A percentile compares a stretch with the other conserved stretches of the same genome.
Conservation (phyloP, 1,140 invertebrate genomes). For the Lanistes nyassanus region DNA sequence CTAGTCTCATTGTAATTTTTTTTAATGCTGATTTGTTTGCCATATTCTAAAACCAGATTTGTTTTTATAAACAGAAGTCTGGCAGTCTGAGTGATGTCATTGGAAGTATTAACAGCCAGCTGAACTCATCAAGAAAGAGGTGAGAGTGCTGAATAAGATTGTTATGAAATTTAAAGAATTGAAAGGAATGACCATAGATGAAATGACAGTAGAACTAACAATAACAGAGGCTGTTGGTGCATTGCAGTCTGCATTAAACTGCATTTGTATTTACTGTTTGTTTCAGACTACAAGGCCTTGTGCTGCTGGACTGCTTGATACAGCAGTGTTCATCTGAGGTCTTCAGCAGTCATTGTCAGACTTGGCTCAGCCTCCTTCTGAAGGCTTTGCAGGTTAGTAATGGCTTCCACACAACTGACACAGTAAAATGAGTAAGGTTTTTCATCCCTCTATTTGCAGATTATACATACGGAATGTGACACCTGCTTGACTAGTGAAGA, state of each 20-base stretch:
- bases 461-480: too few species aligned
- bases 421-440: too few species aligned
- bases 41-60: background rate
- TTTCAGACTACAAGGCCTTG: conserved; percentile 29
- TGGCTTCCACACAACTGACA: too few species aligned
- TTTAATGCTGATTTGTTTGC: background rate
- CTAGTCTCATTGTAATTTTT: background rate
- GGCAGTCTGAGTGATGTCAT: conserved; percentile 25
- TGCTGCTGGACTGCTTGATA: conserved; percentile 29
- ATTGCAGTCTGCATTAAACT: background rate
- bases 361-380: conserved; percentile 37
- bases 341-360: conserved; percentile 32
- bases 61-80: conserved; percentile 26
- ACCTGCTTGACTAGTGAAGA: too few species aligned
- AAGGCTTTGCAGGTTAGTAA: conserved; percentile 36
- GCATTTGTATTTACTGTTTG: background rate
- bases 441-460: too few species aligned
- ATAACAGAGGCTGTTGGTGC: background rate
- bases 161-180: background rate
- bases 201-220: too few species aligned
- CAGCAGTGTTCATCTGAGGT: conserved; percentile 34
- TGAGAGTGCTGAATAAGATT: background rate
- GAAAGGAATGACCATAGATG: too few species aligned
- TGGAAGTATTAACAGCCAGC: conserved; percentile 27
- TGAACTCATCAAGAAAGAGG: conserved; percentile 34